Conservation (phyloP, 2,888 invertebrate species). For the Hyalella azteca region DNA sequence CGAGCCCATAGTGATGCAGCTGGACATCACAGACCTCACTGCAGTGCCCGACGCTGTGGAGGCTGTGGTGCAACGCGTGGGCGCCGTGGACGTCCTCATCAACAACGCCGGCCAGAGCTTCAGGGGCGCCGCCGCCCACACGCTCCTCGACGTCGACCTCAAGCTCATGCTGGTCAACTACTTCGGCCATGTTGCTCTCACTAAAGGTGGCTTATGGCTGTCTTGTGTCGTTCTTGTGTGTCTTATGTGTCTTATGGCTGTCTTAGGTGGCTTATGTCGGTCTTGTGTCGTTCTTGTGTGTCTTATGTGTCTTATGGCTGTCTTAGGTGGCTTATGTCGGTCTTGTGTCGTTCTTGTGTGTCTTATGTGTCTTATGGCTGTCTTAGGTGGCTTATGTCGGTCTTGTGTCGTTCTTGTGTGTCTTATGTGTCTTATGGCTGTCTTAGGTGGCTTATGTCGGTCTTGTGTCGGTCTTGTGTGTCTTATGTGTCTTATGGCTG, state of each 20-base stretch:
- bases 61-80: slow-evolving; percentile 74
- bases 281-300: not conserved
- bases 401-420: no score
- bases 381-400: no score
- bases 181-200: slow-evolving; percentile 88
- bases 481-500: no score
- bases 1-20: slow-evolving; percentile 74
- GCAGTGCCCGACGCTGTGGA: slow-evolving; percentile 70
- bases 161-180: slow-evolving; percentile 93
- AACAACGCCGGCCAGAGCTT: slow-evolving; percentile 87
- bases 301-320: not conserved
- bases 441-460: no score
- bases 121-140: slow-evolving; percentile 73
- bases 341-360: no score
- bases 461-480: no score
- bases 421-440: no score
- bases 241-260: not conserved
- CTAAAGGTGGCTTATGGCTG: slow-evolving; percentile 68
- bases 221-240: not conserved
- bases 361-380: no score
- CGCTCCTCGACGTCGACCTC: slow-evolving; percentile 80
- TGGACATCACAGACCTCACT: slow-evolving; percentile 79
- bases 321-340: not conserved
- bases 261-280: not conserved
- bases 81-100: slow-evolving; percentile 83